Conservation (phyloP, 1,140 invertebrate genomes). For the Hylyphantes graminicola region DNA sequence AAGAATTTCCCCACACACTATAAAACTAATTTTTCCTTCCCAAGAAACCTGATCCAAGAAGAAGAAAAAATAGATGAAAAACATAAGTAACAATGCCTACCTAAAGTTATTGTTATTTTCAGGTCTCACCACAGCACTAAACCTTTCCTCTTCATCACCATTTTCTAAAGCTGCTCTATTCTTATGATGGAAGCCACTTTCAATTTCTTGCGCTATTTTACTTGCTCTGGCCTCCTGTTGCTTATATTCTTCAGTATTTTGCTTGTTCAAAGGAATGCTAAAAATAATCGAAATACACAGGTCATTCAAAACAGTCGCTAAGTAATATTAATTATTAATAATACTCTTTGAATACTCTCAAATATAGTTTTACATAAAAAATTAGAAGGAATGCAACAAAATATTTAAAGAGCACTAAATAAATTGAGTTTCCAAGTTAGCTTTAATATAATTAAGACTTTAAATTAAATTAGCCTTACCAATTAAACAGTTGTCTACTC, state of each 20-base stretch:
- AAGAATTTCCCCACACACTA: no score
- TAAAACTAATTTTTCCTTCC: no score
- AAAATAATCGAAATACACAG: background rate
- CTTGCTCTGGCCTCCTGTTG: slow-evolving; percentile 85
- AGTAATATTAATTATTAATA: no score
- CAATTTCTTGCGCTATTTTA: slow-evolving; percentile 90
- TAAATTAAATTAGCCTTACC: no score
- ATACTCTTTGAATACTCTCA: no score
- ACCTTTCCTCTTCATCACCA: slow-evolving; percentile 86
- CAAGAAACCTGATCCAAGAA: no score
- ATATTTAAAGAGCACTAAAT: background rate
- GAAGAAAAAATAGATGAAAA: background rate
- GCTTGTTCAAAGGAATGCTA: slow-evolving; percentile 80
- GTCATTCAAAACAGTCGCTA: no score
- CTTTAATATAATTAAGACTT: no score
- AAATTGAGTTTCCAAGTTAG: background rate
- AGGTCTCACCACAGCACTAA: slow-evolving; percentile 70
- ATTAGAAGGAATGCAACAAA: no score
- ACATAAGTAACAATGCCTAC: background rate
- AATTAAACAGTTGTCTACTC: no score
- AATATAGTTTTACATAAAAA: no score
- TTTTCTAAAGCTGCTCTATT: slow-evolving; percentile 87
- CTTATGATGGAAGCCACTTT: slow-evolving; percentile 82
- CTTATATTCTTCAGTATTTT: slow-evolving; percentile 87
- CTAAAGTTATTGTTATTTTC: slow-evolving; percentile 35